Evolutionary conservation across 1,140 invertebrate species (phyloP).

Genomic region (Lepidostoma basale): DNA sequence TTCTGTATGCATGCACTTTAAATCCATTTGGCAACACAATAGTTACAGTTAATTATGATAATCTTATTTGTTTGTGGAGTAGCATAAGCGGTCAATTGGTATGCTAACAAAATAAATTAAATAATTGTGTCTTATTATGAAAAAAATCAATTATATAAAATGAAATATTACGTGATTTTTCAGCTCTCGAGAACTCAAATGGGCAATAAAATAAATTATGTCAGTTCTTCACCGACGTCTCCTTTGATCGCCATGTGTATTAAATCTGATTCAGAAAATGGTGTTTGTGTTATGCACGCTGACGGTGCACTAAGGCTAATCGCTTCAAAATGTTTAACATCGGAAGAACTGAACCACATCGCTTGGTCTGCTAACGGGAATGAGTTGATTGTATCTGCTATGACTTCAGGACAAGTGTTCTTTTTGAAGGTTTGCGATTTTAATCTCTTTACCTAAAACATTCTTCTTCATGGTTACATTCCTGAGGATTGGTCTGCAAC

Average conservation of each 20-base stretch:
- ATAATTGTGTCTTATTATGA: no score
- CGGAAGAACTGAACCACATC: slow-evolving; percentile 53
- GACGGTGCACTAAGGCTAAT: slow-evolving; percentile 14
- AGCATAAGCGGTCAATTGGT: slow-evolving; percentile 34
- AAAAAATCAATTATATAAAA: slow-evolving; percentile 2
- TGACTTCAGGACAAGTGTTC: slow-evolving; percentile 55
- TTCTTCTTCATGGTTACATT: no score
- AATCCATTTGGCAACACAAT: slow-evolving; percentile 35
- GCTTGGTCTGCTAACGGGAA: slow-evolving; percentile 52
- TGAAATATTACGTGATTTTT: slow-evolving; percentile 5
- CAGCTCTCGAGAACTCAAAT: slow-evolving; percentile 29
- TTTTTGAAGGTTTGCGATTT: slow-evolving; percentile 54
- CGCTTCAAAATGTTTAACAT: slow-evolving; percentile 52
- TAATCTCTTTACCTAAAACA: no score
- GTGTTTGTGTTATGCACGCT: slow-evolving; percentile 46
- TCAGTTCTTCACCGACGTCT: slow-evolving; percentile 51
- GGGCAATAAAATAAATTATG: slow-evolving; percentile 23
- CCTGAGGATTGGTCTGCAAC: no score
- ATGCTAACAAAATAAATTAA: no score
- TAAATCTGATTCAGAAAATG: slow-evolving; percentile 50
- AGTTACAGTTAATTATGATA: slow-evolving; percentile 30
- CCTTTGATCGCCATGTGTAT: slow-evolving; percentile 52
- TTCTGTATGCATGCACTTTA: slow-evolving; percentile 26
- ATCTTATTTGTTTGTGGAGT: slow-evolving; percentile 37
- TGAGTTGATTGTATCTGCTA: slow-evolving; percentile 52